Conservation (phyloP, 2,888 invertebrate genomes). For the Hydrotaea cyrtoneurina region DNA sequence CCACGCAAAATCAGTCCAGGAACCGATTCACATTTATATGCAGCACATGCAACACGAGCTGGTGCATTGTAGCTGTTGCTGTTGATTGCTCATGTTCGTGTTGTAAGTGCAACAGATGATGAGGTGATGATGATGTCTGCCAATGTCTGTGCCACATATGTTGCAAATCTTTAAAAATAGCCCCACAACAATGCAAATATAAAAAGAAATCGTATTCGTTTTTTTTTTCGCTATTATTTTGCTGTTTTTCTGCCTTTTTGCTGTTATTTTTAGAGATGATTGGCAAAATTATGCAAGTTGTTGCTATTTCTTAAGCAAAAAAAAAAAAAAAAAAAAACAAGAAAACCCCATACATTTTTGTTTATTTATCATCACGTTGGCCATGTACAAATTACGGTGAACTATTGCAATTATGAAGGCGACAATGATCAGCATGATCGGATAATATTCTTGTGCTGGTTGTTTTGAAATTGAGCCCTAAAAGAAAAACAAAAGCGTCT, state of each 20-base stretch:
- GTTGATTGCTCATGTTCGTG: too few species aligned
- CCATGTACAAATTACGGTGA: not conserved
- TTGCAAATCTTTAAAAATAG: slow-evolving; percentile 22
- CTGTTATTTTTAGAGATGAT: slow-evolving; percentile 61
- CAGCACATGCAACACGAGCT: too few species aligned
- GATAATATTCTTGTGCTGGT: not conserved
- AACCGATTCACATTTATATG: too few species aligned
- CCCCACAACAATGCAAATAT: not conserved
- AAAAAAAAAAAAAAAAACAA: too few species aligned
- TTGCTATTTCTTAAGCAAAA: not conserved
- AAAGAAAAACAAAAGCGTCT: too few species aligned
- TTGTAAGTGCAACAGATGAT: not conserved
- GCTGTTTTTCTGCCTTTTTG: not conserved
- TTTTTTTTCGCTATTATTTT: not conserved
- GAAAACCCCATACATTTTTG: slow-evolving; percentile 1
- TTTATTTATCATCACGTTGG: slow-evolving; percentile 30
- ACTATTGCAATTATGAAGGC: slow-evolving; percentile 8
- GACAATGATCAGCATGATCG: not conserved
- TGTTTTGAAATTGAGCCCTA: too few species aligned
- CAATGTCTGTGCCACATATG: slow-evolving; percentile 5
- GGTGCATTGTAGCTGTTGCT: too few species aligned
- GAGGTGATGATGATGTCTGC: not conserved
- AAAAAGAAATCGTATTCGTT: not conserved
- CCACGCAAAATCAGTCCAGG: too few species aligned
- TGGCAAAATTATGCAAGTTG: slow-evolving; percentile 51